Base-by-base conservation (phyloP, 2,888 invertebrate genomes). In the Empis stercorea region DNA sequence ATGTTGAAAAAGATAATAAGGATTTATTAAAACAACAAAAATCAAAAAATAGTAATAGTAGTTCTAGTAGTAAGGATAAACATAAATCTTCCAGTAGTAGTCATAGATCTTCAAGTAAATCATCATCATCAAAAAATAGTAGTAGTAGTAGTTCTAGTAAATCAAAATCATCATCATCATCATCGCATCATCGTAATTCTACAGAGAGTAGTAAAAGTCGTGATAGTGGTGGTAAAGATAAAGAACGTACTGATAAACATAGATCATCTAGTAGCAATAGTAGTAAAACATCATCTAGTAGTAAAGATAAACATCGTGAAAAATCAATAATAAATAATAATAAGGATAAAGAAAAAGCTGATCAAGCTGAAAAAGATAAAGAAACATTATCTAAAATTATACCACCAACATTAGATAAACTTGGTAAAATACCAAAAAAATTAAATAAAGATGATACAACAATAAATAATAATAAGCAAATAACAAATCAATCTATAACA, bases 371-470 rank as follows among this genome's bases (percentile, higher is more conserved):
- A 51, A 84, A 81, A 62, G 76, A 81, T 57, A 80, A 79, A 59
- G 79, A 78, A 27, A 79, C 78, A 10, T 71, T 81, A 40, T 78
- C 81, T 30, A 83, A 84, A 63, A 61, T 79, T 10, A 75, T 76
- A 59, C 75, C 79, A 7, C 80, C 79, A 46, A 77, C 82, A 17
- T 72, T 86, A 48, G 80, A 80, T 56, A 85, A 84, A 69, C 66
- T 87, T 23, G 84, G 84, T 1, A 82, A 84, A 68, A 87, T 87
- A 58, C 86, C 87, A 1, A 87, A 82, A 67, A 78, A 85, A 58
- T 72, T 76, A 23, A 51, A 49, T 7, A 48, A 45, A 10, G 66
- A 66, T 27, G 65, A 61, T 34, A 60, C 56, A 43, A 56, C 59
- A 39, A 48, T 46, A 2, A 56, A 59, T 55, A 15, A 49, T 54